Evolutionary conservation across 2,888 invertebrate genomes (phyloP).

Genomic region (Alloplasta piceator): DNA sequence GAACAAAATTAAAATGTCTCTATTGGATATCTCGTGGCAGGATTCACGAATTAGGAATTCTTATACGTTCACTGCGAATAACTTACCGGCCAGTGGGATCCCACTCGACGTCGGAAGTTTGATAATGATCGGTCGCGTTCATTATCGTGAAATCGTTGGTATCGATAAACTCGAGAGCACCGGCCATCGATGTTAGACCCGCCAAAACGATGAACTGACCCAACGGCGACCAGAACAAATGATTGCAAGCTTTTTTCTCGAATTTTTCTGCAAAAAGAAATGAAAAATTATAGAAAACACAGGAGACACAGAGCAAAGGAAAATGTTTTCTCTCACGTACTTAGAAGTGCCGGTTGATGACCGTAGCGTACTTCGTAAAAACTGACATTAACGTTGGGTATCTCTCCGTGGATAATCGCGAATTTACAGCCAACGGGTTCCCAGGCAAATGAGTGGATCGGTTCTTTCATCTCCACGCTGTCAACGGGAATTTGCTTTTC

Average conservation of each 20-base stretch:
- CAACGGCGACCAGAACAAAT: slow-evolving; percentile 97
- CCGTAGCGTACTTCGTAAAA: slow-evolving; percentile 97
- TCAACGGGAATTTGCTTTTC: slow-evolving; percentile 99
- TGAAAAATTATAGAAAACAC: neutral
- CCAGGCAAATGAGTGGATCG: slow-evolving; percentile 98
- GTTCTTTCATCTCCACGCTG: slow-evolving; percentile 97
- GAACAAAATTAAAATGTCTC: no score
- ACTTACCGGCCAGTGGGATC: slow-evolving; percentile 96
- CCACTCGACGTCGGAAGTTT: slow-evolving; percentile 98
- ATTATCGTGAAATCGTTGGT: slow-evolving; percentile 98
- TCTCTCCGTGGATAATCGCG: slow-evolving; percentile 97
- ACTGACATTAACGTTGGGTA: slow-evolving; percentile 92
- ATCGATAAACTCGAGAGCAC: slow-evolving; percentile 97
- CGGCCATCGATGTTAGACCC: slow-evolving; percentile 92
- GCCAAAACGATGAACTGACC: slow-evolving; percentile 98
- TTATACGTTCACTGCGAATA: neutral
- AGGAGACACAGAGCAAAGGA: neutral
- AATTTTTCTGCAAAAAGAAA: slow-evolving; percentile 82
- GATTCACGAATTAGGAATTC: neutral
- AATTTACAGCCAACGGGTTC: slow-evolving; percentile 98
- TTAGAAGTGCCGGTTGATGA: slow-evolving; percentile 93
- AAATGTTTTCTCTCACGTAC: slow-evolving; percentile 86
- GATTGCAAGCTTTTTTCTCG: slow-evolving; percentile 95
- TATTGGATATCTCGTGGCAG: neutral
- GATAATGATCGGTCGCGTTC: slow-evolving; percentile 97